Conservation (phyloP, 2,113 vertebrate genomes). For the Thalassoma bifasciatum region DNA sequence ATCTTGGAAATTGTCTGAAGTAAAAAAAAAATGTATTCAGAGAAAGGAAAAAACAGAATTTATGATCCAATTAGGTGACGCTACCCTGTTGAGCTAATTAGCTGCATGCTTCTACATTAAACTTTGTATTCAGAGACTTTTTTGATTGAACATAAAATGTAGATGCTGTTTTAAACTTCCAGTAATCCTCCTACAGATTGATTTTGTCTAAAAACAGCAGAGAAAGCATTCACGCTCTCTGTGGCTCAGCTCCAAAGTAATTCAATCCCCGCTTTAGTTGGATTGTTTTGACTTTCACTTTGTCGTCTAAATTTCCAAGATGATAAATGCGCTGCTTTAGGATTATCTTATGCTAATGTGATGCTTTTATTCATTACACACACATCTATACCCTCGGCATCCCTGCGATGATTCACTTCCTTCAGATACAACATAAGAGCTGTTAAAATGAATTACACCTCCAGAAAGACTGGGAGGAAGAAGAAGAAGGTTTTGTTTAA, state of each 20-base stretch:
- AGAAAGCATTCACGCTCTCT: slow-evolving; percentile 33
- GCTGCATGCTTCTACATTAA: not conserved
- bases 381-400: not conserved
- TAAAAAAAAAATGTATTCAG: no score
- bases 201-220: slow-evolving; percentile 19
- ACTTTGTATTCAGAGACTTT: not conserved
- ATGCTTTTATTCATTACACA: slow-evolving; percentile 33
- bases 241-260: slow-evolving; percentile 52
- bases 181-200: slow-evolving; percentile 36
- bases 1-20: not conserved
- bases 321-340: slow-evolving; percentile 54
- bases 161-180: slow-evolving; percentile 29
- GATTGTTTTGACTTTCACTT: slow-evolving; percentile 44
- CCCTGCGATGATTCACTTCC: not conserved
- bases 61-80: no score
- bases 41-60: no score
- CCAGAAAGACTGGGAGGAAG: no score
- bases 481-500: no score
- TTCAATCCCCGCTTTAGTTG: slow-evolving; percentile 51
- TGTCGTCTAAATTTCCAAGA: slow-evolving; percentile 30
- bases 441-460: no score
- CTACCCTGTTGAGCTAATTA: not conserved
- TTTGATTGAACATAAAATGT: not conserved
- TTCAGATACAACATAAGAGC: not conserved
- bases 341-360: slow-evolving; percentile 42